A percentile compares a stretch with the other conserved stretches of the same genome.
These are phyloP conservation scores for Haplochromis vanheusdeni DNA, from an alignment of 2,113 vertebrate species.

Conservation along the genomic window DNA sequence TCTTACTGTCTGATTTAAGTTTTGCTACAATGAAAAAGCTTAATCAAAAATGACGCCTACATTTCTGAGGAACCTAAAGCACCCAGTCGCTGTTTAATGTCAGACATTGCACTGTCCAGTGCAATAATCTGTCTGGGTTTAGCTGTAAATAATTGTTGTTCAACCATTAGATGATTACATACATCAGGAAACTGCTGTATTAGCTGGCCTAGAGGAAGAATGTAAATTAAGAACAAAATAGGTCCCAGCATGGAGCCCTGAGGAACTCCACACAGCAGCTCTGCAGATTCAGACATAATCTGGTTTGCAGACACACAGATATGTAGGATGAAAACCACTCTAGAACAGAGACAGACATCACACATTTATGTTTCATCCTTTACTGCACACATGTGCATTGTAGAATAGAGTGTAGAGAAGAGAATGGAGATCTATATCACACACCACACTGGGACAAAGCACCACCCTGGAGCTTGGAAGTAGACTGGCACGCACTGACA, in stretches of 20 bases:
- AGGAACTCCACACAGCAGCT: not conserved
- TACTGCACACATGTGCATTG: not conserved
- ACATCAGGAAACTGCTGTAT: not conserved
- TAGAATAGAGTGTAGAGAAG: not conserved
- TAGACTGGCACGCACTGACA: not conserved
- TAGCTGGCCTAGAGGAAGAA: not conserved
- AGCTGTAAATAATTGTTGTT: not conserved
- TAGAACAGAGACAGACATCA: not conserved
- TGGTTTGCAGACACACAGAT: no score
- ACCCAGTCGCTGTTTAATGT: not conserved
- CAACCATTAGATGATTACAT: not conserved
- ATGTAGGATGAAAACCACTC: not conserved
- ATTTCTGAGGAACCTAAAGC: not conserved
- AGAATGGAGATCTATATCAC: not conserved
- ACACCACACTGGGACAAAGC: not conserved
- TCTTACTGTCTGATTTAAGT: not conserved
- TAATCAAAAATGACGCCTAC: not conserved
- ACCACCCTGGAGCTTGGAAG: not conserved
- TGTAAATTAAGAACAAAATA: not conserved
- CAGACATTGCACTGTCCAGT: not conserved
- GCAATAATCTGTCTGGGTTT: not conserved
- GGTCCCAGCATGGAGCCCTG: not conserved
- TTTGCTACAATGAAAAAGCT: not conserved
- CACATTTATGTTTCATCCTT: not conserved
- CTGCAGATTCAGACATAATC: no score